phyloP scores from a whole-genome alignment of 2,113 vertebrate genomes.

The Mohoua ochrocephala region DNA sequence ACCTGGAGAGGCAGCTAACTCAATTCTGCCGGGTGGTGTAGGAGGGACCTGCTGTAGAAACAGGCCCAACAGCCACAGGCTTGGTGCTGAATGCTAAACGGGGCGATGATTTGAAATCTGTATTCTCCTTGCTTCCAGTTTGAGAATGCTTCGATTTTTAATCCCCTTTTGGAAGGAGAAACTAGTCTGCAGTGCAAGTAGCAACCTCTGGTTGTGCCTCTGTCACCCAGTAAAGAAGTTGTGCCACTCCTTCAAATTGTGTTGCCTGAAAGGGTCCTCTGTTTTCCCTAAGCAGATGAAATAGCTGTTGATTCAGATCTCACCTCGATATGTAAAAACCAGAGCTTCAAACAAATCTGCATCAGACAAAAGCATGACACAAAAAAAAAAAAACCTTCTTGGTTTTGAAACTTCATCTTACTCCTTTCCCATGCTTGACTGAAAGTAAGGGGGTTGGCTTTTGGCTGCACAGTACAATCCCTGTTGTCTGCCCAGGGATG shows the following conservation, averaged over 20 bases:
- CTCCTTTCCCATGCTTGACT: constrained; percentile 20
- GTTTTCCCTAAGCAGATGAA: not conserved
- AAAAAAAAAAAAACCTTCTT: not conserved
- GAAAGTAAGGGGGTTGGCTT: constrained; percentile 24
- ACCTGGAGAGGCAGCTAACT: not conserved
- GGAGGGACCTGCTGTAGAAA: not conserved
- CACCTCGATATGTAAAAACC: not conserved
- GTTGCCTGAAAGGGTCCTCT: not conserved
- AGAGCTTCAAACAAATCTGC: not conserved
- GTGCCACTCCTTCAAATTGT: not conserved
- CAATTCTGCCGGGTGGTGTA: not conserved
- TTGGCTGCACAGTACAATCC: constrained; percentile 20
- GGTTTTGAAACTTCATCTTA: not conserved
- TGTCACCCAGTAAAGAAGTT: not conserved
- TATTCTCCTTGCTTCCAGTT: not conserved
- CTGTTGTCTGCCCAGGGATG: constrained; percentile 35
- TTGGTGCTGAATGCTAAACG: not conserved
- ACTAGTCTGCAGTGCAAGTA: not conserved
- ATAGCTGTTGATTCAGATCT: not conserved
- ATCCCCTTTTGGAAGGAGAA: not conserved
- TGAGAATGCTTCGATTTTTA: not conserved
- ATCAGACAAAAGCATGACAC: not conserved
- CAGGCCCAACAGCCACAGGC: not conserved
- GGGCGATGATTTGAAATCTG: not conserved
- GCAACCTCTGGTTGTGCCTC: not conserved